These are phyloP conservation scores for Silurus meridionalis DNA, from an alignment of 2,113 vertebrate genomes.

Conservation along the genomic window DNA sequence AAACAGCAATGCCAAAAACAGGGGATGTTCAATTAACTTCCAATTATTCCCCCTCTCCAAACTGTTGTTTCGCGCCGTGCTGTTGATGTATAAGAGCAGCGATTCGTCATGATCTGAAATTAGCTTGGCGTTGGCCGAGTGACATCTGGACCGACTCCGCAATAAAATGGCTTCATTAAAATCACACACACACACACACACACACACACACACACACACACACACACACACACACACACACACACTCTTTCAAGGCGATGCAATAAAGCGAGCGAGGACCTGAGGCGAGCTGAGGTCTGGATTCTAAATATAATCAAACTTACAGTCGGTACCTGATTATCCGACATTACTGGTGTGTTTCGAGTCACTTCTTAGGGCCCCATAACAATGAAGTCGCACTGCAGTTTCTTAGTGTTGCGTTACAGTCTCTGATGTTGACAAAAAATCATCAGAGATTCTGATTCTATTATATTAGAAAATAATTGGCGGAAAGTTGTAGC, in stretches of 20 bases:
- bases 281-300: neutral
- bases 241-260: neutral
- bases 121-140: neutral
- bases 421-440: no score
- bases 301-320: neutral
- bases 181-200: neutral
- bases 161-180: neutral
- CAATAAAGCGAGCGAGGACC: neutral
- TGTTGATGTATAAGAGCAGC: slow-evolving; percentile 27
- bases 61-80: slow-evolving; percentile 10
- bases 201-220: neutral
- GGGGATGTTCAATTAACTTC: slow-evolving; percentile 11
- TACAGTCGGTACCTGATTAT: no score
- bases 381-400: no score
- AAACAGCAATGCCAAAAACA: slow-evolving; percentile 47
- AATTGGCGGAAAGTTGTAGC: no score
- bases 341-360: no score
- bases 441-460: no score
- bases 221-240: neutral
- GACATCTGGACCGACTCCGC: slow-evolving; percentile 17
- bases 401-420: no score
- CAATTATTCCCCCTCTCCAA: neutral
- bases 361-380: no score
- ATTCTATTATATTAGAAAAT: no score
- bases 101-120: slow-evolving; percentile 38